Base-by-base conservation (phyloP, 1,140 invertebrate genomes). In the Bombyx mandarina region DNA sequence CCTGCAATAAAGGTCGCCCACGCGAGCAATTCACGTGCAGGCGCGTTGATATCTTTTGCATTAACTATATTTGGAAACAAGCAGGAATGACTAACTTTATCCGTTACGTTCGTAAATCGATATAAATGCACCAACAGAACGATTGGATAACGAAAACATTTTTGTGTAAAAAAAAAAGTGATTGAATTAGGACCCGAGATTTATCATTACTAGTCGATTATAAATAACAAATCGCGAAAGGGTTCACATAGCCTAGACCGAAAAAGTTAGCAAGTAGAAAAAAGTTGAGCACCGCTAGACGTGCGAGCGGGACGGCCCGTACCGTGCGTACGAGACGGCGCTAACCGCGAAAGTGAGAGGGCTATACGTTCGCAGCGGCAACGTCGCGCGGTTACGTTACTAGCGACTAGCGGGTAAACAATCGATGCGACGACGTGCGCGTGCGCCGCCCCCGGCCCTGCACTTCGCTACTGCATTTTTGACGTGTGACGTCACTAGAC, bases 281-380 rank as follows among this genome's bases (percentile, higher is more conserved):
- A 86, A 86, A 82, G 74, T 81, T 73, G 76, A 81, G 77, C 79
- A 85, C 83, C 81, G 83, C 83, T 83, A 84, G 75, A 63, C 75
- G 71, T 67, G 62, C 12, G 74, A 80, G 63, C 50, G 72, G 61
- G 76, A 81, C 65, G 61, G 67, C n/a, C 26, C 12, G 73, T 54
- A 9, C 18, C 10, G 71, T 8, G 65, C 42, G 73, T 80, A 63
- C 56, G 72, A 56, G 75, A 76, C 57, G 58, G 71, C 48, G 57
- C 52, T 48, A 63, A 56, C 72, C 79, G 78, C 78, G 52, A 53
- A 9, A 73, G 70, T 66, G 59, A 8, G 74, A 79, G 65, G 46
- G 71, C 61, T 73, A 63, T 60, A 66, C 12, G 18, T 12, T 71
- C 70, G 62, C 66, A 62, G 70, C 72, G 83, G 83, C 83, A 86